phyloP scores from a whole-genome alignment of 35 echinoderm and acorn worm genomes.

The Ophioderma brevispina region DNA sequence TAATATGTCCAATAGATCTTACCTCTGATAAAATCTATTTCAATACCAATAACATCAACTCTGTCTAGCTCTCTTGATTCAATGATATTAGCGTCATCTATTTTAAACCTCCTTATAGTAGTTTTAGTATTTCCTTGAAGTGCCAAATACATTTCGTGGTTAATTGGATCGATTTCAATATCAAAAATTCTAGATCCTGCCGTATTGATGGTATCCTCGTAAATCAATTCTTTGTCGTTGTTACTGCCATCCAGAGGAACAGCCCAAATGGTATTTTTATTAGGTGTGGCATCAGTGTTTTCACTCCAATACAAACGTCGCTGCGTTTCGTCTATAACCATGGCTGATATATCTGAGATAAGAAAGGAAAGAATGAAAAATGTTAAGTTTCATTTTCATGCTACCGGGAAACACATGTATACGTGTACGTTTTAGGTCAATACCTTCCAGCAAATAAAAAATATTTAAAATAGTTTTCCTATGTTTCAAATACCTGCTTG shows the following conservation, averaged over 20 bases:
- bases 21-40: too few relatives aligned
- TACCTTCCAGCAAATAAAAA: too few relatives aligned
- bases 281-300: too few relatives aligned
- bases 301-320: background rate
- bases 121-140: background rate
- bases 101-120: background rate
- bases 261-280: background rate
- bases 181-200: too few relatives aligned
- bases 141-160: background rate
- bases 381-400: too few relatives aligned
- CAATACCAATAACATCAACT: background rate
- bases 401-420: too few relatives aligned
- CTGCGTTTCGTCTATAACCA: background rate
- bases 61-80: background rate
- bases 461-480: too few relatives aligned
- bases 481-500: too few relatives aligned
- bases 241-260: background rate
- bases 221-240: background rate
- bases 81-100: background rate
- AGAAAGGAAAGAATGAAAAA: too few relatives aligned
- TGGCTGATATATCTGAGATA: too few relatives aligned
- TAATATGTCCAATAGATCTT: too few relatives aligned
- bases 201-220: background rate
- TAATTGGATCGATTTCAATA: background rate
- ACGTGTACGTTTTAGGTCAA: too few relatives aligned